Conservation (phyloP, 2,888 invertebrate genomes). For the Phrixothrix hirtus region DNA sequence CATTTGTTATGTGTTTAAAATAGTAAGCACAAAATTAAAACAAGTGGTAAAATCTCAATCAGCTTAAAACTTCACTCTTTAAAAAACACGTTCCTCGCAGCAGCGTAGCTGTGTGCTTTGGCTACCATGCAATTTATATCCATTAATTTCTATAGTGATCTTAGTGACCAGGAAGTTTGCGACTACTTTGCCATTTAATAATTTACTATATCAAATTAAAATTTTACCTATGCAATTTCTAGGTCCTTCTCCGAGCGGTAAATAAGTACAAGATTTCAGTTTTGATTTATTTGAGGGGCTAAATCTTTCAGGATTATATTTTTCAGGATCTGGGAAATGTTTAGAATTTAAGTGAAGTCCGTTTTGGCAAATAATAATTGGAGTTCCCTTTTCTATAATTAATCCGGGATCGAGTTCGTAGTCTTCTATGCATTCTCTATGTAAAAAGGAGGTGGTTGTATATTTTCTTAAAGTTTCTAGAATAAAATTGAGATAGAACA, state of each 20-base stretch:
- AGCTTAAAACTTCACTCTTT: no score
- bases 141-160: no score
- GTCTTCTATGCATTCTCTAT: constrained; percentile 41
- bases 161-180: no score
- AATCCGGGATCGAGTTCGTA: constrained; percentile 42
- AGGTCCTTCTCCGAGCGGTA: constrained; percentile 36
- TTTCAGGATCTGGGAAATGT: constrained; percentile 50
- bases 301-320: constrained; percentile 53
- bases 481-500: constrained; percentile 20
- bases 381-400: constrained; percentile 47
- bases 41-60: no score
- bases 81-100: no score
- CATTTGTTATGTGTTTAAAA: no score
- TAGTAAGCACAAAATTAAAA: no score
- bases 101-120: no score
- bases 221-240: constrained; percentile 35
- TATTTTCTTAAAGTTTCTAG: constrained; percentile 55
- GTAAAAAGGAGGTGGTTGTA: constrained; percentile 49
- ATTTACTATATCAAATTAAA: no score
- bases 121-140: no score
- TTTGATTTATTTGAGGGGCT: constrained; percentile 29
- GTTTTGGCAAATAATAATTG: constrained; percentile 46
- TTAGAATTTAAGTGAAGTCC: constrained; percentile 49
- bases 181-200: no score
- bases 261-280: constrained; percentile 29